Percentiles rank a stretch among this genome's conserved stretches.
These are phyloP conservation scores for Lamproptera curius DNA, from an alignment of 2,888 invertebrate species.

Conservation along the genomic window DNA sequence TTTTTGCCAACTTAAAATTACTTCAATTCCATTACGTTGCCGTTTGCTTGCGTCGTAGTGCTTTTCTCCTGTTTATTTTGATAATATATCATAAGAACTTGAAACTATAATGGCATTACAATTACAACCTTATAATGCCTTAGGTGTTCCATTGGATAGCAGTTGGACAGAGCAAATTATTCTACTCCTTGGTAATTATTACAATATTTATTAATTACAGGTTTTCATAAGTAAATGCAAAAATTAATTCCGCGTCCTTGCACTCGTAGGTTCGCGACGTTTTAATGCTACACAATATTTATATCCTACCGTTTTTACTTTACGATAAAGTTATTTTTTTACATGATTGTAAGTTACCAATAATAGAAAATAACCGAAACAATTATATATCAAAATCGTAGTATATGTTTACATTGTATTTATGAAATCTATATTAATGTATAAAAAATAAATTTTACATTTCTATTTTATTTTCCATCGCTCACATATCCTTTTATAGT, in stretches of 20 bases:
- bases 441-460: neutral
- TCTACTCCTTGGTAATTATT: constrained; percentile 47
- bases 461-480: neutral
- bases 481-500: neutral
- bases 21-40: too few species aligned
- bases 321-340: neutral
- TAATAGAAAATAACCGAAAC: neutral
- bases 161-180: constrained; percentile 49
- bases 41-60: neutral
- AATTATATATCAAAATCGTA: neutral
- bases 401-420: neutral
- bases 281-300: too few species aligned
- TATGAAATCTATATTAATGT: neutral
- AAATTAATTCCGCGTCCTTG: neutral
- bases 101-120: constrained; percentile 33
- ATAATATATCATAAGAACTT: neutral
- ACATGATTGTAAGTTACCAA: neutral
- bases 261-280: too few species aligned
- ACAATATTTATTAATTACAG: neutral
- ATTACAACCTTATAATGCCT: constrained; percentile 34
- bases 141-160: constrained; percentile 41
- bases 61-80: neutral
- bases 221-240: neutral
- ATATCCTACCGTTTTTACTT: neutral
- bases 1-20: neutral